phyloP scores from a whole-genome alignment of 2,888 invertebrate genomes.

The Cheilosia variabilis region DNA sequence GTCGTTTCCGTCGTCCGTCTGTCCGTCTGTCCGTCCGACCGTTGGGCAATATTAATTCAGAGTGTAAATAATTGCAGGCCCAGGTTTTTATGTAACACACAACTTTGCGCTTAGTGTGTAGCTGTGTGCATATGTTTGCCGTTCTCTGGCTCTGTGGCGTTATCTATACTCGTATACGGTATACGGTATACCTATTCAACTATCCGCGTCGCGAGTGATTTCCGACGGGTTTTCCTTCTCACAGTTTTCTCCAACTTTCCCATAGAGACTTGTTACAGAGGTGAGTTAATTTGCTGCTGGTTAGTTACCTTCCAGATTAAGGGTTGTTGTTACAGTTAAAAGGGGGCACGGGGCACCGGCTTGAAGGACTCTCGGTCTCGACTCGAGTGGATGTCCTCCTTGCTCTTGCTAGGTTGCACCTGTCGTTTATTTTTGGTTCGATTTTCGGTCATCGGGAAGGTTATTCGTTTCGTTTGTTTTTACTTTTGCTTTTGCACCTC shows the following conservation, averaged over 20 bases:
- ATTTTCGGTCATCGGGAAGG: slow-evolving; percentile 44
- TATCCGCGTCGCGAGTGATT: slow-evolving; percentile 23
- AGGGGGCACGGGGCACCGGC: neutral
- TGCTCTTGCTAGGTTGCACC: slow-evolving; percentile 20
- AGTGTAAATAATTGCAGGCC: slow-evolving; percentile 41
- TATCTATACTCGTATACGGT: slow-evolving; percentile 21
- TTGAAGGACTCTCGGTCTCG: slow-evolving; percentile 30
- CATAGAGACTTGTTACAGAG: neutral
- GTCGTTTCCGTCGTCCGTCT: slow-evolving; percentile 11
- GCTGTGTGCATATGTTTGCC: slow-evolving; percentile 1
- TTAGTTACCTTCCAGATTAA: neutral
- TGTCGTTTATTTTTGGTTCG: slow-evolving; percentile 40
- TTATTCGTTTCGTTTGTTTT: slow-evolving; percentile 22
- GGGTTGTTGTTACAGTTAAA: slow-evolving; percentile 1
- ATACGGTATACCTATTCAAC: neutral
- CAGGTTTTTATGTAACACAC: slow-evolving; percentile 48
- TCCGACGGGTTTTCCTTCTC: slow-evolving; percentile 7
- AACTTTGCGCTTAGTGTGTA: slow-evolving; percentile 19
- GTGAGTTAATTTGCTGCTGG: slow-evolving; percentile 19
- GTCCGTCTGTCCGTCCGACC: neutral
- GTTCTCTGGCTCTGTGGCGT: slow-evolving; percentile 18
- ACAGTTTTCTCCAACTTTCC: slow-evolving; percentile 13
- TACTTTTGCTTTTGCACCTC: slow-evolving; percentile 28
- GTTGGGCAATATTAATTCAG: slow-evolving; percentile 13
- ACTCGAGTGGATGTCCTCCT: neutral